Conservation (phyloP, 2,113 vertebrate species). For the Pteronura brasiliensis region DNA sequence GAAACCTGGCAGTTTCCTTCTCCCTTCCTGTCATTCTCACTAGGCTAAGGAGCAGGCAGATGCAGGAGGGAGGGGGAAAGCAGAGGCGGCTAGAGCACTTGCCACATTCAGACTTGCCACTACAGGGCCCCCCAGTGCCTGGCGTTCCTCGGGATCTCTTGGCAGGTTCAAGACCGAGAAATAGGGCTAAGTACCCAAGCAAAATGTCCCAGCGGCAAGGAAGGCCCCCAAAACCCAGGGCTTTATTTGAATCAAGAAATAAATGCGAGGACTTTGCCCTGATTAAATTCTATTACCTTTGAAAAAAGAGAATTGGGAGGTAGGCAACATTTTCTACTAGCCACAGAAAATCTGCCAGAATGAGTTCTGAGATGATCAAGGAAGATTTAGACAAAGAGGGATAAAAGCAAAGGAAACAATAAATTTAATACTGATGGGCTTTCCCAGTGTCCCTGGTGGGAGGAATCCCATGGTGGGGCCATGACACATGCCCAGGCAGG, state of each 20-base stretch:
- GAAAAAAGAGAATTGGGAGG: not conserved
- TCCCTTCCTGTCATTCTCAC: constrained; percentile 70
- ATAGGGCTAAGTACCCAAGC: not conserved
- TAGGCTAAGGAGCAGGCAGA: constrained; percentile 66
- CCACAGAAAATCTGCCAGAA: constrained; percentile 24
- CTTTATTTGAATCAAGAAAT: not conserved
- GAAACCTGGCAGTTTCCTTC: constrained; percentile 67
- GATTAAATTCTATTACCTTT: constrained; percentile 15
- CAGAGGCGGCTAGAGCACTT: constrained; percentile 33
- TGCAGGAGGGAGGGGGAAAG: not conserved
- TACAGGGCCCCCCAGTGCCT: not conserved
- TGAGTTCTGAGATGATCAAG: not conserved
- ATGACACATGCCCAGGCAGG: constrained; percentile 14
- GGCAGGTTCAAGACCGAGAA: not conserved
- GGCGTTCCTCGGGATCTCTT: not conserved
- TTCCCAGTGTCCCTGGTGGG: not conserved
- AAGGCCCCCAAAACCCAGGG: not conserved
- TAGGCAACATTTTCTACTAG: not conserved
- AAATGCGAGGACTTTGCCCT: not conserved
- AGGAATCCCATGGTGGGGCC: not conserved
- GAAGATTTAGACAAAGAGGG: not conserved
- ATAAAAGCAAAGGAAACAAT: not conserved
- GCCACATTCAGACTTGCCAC: constrained; percentile 23
- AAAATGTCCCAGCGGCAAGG: not conserved
- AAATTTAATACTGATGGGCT: not conserved